These are phyloP conservation scores for Chironomus riparius DNA, from an alignment of 2,888 invertebrate species.

Conservation along the genomic window DNA sequence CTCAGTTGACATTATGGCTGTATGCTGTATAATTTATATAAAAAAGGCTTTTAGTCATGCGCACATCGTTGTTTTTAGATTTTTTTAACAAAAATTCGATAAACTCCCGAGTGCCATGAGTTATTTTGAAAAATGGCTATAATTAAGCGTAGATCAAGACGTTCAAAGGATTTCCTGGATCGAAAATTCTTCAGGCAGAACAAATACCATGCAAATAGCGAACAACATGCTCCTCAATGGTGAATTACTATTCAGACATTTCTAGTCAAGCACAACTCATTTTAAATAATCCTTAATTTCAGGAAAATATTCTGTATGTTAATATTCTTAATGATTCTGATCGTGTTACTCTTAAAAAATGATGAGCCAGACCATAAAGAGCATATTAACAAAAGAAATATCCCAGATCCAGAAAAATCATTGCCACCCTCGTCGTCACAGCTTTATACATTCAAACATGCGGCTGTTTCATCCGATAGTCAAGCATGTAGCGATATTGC, in stretches of 20 bases:
- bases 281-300: background rate
- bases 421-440: slow-evolving; percentile 58
- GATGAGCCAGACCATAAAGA: background rate
- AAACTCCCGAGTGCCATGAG: too few relatives aligned
- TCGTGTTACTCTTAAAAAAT: background rate
- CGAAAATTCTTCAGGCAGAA: background rate
- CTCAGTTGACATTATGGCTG: too few relatives aligned
- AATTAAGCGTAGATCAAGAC: background rate
- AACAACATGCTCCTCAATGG: background rate
- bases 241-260: background rate
- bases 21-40: background rate
- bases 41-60: background rate
- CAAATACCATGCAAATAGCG: background rate
- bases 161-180: background rate
- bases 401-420: slow-evolving; percentile 53
- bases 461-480: slow-evolving; percentile 72
- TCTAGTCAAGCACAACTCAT: background rate
- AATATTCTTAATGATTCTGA: background rate
- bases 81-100: too few relatives aligned
- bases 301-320: slow-evolving; percentile 1
- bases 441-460: slow-evolving; percentile 55
- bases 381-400: background rate
- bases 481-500: slow-evolving; percentile 67
- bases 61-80: background rate
- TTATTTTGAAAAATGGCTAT: background rate